These are phyloP conservation scores for Bergia puertoricense DNA, from an alignment of 92 coral and sea anemone genomes.

Conservation along the genomic window DNA sequence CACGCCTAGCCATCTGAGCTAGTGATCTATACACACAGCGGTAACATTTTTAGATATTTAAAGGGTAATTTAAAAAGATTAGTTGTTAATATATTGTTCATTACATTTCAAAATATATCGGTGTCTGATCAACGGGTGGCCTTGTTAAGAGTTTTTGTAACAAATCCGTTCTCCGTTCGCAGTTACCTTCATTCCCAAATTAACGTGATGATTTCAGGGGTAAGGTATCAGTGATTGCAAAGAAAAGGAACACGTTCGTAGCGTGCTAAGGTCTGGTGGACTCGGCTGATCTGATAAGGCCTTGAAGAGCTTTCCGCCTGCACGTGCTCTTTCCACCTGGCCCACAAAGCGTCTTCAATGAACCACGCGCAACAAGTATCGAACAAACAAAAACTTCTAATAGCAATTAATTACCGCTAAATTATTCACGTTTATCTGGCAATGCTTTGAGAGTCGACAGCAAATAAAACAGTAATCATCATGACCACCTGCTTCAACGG, in stretches of 20 bases:
- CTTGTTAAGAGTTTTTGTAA: not conserved
- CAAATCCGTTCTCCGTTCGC: not conserved
- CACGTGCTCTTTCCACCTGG: slow-evolving; percentile 90
- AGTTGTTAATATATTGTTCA: not conserved
- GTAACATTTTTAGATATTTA: not conserved
- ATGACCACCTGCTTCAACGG: slow-evolving; percentile 73
- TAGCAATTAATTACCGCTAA: slow-evolving; percentile 81
- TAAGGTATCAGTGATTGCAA: not conserved
- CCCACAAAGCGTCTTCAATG: slow-evolving; percentile 66
- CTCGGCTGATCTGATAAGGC: slow-evolving; percentile 36
- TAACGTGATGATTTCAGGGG: not conserved
- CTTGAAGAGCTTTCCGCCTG: slow-evolving; percentile 24
- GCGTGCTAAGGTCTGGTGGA: slow-evolving; percentile 14
- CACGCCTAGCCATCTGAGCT: not conserved
- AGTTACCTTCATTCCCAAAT: not conserved
- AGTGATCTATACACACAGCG: not conserved
- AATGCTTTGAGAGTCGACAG: slow-evolving; percentile 61
- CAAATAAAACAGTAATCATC: slow-evolving; percentile 63
- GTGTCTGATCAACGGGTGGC: slow-evolving; percentile 1
- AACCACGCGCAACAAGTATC: slow-evolving; percentile 88
- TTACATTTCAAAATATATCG: not conserved
- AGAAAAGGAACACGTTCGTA: not conserved
- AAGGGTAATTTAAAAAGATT: slow-evolving; percentile 15
- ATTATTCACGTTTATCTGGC: slow-evolving; percentile 77
- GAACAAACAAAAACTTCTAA: slow-evolving; percentile 74